Evolutionary conservation across 2,888 invertebrate genomes (phyloP).

Genomic region (Temnothorax ravouxi): DNA sequence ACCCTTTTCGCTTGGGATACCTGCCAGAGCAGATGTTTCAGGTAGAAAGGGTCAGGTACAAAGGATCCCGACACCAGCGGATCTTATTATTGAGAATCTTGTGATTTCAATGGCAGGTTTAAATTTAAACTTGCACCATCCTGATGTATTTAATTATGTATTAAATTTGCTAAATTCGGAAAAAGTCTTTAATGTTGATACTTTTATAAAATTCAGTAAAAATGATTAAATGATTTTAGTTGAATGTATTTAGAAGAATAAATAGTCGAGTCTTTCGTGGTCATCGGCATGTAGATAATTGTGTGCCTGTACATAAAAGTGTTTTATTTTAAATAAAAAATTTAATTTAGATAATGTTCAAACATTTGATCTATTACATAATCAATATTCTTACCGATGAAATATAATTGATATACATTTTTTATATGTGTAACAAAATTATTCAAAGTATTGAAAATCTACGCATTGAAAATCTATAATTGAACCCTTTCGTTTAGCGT

Average conservation of each 20-base stretch:
- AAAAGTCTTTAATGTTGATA: not conserved
- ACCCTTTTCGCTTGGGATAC: not conserved
- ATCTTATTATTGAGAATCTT: not conserved
- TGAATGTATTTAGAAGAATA: not conserved
- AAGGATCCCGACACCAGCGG: not conserved
- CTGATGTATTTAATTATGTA: not conserved
- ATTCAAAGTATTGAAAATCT: not conserved
- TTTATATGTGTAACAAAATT: not conserved
- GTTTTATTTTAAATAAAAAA: not conserved
- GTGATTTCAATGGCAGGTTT: not conserved
- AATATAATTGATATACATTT: not conserved
- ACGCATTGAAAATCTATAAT: not conserved
- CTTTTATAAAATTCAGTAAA: not conserved
- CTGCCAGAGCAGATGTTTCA: not conserved
- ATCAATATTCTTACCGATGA: not conserved
- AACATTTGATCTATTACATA: not conserved
- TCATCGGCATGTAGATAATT: not conserved
- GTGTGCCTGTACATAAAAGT: not conserved
- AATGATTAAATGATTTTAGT: not conserved
- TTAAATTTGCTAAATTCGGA: not conserved
- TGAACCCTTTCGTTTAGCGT: not conserved
- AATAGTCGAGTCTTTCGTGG: not conserved
- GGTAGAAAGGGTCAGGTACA: not conserved
- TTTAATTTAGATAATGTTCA: not conserved
- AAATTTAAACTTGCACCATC: not conserved